phyloP scores from a whole-genome alignment of 2,797 vertebrate genomes.

The Moxostoma hubbsi region DNA sequence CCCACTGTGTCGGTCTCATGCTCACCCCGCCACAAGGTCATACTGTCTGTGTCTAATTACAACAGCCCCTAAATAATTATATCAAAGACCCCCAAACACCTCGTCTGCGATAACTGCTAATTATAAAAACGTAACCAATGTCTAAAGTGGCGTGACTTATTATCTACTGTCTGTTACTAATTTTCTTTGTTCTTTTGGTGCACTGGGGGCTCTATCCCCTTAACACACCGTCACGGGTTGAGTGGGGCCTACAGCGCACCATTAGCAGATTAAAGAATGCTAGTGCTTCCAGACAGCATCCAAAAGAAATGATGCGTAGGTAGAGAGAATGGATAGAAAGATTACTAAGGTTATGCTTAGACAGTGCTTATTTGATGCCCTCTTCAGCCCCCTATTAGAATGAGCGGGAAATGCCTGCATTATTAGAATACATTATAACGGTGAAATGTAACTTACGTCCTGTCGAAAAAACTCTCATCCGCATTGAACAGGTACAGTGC shows the following conservation, averaged over 20 bases:
- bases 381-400: neutral
- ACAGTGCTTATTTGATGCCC: conserved; percentile 5
- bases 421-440: too few species aligned
- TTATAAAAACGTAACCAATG: conserved; percentile 33
- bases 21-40: neutral
- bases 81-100: conserved; percentile 10
- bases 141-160: conserved; percentile 34
- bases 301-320: conserved; percentile 11
- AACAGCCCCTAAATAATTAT: conserved; percentile 36
- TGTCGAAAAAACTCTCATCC: too few species aligned
- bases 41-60: conserved; percentile 62
- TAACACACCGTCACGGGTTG: conserved; percentile 54
- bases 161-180: conserved; percentile 20
- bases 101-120: conserved; percentile 38
- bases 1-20: too few species aligned
- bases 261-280: conserved; percentile 63
- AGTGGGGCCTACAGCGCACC: conserved; percentile 54
- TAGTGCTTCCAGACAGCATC: conserved; percentile 17
- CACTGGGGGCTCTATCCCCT: neutral
- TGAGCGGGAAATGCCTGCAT: too few species aligned
- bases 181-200: neutral
- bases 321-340: neutral
- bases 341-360: neutral
- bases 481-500: too few species aligned
- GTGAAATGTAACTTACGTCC: too few species aligned